phyloP scores from a whole-genome alignment of 2,888 invertebrate species.

The Platynereis dumerilii region DNA sequence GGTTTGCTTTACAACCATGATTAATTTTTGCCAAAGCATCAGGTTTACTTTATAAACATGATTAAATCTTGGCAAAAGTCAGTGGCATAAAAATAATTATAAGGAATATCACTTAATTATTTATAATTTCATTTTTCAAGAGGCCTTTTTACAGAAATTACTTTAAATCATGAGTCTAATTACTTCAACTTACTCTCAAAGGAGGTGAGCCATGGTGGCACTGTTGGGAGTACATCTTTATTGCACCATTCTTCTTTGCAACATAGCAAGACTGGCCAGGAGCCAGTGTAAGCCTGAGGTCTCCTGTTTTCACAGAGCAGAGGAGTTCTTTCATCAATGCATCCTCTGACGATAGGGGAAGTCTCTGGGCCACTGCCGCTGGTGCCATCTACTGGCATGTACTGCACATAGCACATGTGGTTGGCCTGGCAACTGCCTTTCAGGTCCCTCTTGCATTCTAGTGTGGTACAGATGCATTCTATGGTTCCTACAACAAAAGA shows the following conservation, averaged over 20 bases:
- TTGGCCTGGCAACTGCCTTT: slow-evolving; percentile 56
- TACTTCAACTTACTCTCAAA: slow-evolving; percentile 33
- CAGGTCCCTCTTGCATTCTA: slow-evolving; percentile 52
- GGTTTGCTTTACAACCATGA: no score
- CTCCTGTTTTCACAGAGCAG: slow-evolving; percentile 64
- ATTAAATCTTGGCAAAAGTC: no score
- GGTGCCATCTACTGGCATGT: slow-evolving; percentile 42
- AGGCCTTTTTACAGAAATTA: no score
- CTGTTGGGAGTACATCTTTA: slow-evolving; percentile 49
- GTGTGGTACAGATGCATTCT: slow-evolving; percentile 62
- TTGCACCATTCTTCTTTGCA: slow-evolving; percentile 62
- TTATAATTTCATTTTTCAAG: no score
- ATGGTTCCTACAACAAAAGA: slow-evolving; percentile 37
- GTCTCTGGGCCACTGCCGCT: slow-evolving; percentile 28
- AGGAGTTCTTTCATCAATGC: slow-evolving; percentile 60
- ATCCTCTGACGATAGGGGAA: slow-evolving; percentile 58
- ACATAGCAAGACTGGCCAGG: slow-evolving; percentile 63
- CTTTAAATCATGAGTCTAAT: no score
- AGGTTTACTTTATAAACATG: no score
- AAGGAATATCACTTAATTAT: no score
- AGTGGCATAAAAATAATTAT: no score
- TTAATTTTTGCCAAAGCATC: no score
- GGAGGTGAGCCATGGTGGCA: slow-evolving; percentile 38
- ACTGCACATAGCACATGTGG: slow-evolving; percentile 63
- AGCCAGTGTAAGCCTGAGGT: slow-evolving; percentile 47